These are phyloP conservation scores for Danaus plexippus DNA, from an alignment of 1,140 invertebrate genomes.

Conservation along the genomic window DNA sequence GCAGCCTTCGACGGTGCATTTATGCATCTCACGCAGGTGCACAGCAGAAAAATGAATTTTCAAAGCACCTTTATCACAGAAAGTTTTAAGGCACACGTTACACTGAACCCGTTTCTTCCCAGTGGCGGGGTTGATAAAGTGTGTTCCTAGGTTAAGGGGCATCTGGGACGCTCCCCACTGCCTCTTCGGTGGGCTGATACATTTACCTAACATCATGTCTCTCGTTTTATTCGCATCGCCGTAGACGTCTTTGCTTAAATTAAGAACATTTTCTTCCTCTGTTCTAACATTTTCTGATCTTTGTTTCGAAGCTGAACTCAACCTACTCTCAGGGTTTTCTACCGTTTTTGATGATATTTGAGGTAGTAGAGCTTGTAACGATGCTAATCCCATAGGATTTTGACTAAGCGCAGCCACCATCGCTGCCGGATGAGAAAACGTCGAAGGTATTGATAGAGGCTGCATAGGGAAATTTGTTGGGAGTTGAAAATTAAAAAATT, in stretches of 20 bases:
- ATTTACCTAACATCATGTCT: conserved; percentile 77
- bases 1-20: conserved; percentile 98
- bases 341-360: conserved; percentile 54
- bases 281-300: conserved; percentile 69
- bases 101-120: conserved; percentile 98
- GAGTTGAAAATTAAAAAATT: conserved; percentile 72
- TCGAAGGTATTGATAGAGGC: conserved; percentile 63
- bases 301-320: conserved; percentile 26
- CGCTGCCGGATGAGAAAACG: conserved; percentile 72
- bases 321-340: conserved; percentile 37
- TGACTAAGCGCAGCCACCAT: conserved; percentile 71
- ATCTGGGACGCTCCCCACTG: conserved; percentile 88
- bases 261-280: conserved; percentile 80
- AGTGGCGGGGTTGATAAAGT: conserved; percentile 92
- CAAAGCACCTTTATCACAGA: conserved; percentile 99
- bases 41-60: conserved; percentile 99
- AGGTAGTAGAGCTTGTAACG: conserved; percentile 57
- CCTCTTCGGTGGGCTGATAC: conserved; percentile 89
- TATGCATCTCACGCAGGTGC: conserved; percentile 99
- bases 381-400: conserved; percentile 63
- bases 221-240: conserved; percentile 57
- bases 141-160: conserved; percentile 89
- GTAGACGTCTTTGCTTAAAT: conserved; percentile 76
- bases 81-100: conserved; percentile 98
- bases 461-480: conserved; percentile 77